Evolutionary conservation across 2,888 invertebrate genomes (phyloP).

Genomic region (Agonopterix alstromeriana): DNA sequence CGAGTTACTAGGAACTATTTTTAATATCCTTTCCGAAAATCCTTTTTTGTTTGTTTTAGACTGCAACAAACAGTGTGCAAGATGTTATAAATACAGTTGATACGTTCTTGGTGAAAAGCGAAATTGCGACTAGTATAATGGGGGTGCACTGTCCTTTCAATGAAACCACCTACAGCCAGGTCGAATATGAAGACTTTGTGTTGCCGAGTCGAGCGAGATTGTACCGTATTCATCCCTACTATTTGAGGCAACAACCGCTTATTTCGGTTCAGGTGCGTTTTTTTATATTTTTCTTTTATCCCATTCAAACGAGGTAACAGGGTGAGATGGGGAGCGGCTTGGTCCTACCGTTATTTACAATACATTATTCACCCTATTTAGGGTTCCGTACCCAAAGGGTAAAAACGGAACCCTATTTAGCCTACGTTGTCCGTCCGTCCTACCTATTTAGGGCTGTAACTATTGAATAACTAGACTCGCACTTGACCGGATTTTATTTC

Average conservation of each 20-base stretch:
- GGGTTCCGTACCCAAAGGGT: no score
- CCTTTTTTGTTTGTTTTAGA: slow-evolving; percentile 25
- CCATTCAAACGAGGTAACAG: no score
- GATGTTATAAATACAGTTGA: slow-evolving; percentile 47
- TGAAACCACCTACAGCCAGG: slow-evolving; percentile 42
- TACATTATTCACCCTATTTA: no score
- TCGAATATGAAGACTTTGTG: slow-evolving; percentile 77
- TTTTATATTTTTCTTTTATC: neutral
- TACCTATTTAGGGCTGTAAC: no score
- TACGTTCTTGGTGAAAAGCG: slow-evolving; percentile 44
- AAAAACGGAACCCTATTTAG: no score
- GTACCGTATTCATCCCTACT: slow-evolving; percentile 70
- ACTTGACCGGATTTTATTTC: no score
- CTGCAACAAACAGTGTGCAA: slow-evolving; percentile 38
- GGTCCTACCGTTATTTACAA: no score
- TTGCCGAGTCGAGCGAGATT: slow-evolving; percentile 66
- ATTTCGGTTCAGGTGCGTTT: slow-evolving; percentile 46
- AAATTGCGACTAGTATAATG: slow-evolving; percentile 53
- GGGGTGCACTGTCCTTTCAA: slow-evolving; percentile 58
- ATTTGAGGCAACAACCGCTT: slow-evolving; percentile 43
- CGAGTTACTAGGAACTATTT: no score
- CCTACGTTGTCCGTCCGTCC: no score
- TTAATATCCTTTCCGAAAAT: no score
- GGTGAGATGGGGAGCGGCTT: no score
- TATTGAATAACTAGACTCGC: no score